Evolutionary conservation across 1,140 invertebrate species (phyloP).

Genomic region (Drosophila arizonae): DNA sequence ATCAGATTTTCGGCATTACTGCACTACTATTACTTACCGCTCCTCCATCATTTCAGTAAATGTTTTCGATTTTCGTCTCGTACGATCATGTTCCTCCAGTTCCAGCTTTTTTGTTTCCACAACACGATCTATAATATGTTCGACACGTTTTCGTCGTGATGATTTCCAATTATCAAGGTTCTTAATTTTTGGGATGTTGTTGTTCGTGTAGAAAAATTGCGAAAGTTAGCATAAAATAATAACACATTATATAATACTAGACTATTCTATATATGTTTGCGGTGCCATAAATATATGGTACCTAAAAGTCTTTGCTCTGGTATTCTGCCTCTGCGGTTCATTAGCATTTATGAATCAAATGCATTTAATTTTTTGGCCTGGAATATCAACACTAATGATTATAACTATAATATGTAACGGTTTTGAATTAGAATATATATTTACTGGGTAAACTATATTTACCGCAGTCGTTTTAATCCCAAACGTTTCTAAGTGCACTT

Average conservation of each 20-base stretch:
- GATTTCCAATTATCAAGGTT: slow-evolving; percentile 97
- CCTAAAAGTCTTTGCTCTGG: too few species aligned
- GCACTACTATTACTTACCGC: slow-evolving; percentile 85
- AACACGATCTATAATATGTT: slow-evolving; percentile 93
- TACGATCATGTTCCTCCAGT: slow-evolving; percentile 89
- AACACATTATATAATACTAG: slow-evolving; percentile 43
- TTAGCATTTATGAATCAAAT: too few species aligned
- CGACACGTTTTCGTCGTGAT: slow-evolving; percentile 93
- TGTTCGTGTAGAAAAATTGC: slow-evolving; percentile 34
- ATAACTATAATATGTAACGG: too few species aligned
- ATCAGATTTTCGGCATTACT: too few species aligned
- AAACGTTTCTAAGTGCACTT: too few species aligned
- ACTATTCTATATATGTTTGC: slow-evolving; percentile 30
- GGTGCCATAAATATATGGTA: too few species aligned
- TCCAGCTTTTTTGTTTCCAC: slow-evolving; percentile 94
- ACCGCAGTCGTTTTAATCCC: too few species aligned
- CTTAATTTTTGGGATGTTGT: slow-evolving; percentile 83
- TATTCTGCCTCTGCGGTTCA: too few species aligned
- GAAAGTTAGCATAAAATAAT: slow-evolving; percentile 71
- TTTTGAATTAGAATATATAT: too few species aligned
- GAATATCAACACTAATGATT: too few species aligned
- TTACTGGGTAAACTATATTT: too few species aligned
- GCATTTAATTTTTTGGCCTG: too few species aligned
- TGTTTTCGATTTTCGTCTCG: slow-evolving; percentile 91
- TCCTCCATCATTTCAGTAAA: slow-evolving; percentile 97